A percentile compares a stretch with the other conserved stretches of the same genome.
Evolutionary conservation across 2,797 vertebrate genomes (phyloP).

Genomic region (Tympanoctomys barrerae): DNA sequence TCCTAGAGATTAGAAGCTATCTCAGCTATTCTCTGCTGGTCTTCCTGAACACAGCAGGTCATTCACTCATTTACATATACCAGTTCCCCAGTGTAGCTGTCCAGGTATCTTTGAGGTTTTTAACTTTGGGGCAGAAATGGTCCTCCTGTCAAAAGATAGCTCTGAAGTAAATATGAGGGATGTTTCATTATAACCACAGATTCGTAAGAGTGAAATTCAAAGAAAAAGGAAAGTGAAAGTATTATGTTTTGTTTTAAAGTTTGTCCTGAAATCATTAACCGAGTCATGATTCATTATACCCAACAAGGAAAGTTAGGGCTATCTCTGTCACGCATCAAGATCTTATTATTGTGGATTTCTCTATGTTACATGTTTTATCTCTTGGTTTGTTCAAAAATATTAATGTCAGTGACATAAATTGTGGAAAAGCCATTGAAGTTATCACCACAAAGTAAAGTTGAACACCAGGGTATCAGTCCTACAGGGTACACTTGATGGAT

Average conservation of each 20-base stretch:
- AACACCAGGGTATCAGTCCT: background rate
- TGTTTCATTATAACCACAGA: constrained; percentile 82
- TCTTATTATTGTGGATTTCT: constrained; percentile 85
- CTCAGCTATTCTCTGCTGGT: background rate
- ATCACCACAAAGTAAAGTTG: constrained; percentile 55
- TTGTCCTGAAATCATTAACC: constrained; percentile 75
- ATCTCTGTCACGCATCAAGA: constrained; percentile 86
- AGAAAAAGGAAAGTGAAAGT: constrained; percentile 84
- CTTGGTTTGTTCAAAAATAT: constrained; percentile 76
- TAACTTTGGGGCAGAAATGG: constrained; percentile 47
- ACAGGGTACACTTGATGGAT: background rate
- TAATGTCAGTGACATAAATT: constrained; percentile 71
- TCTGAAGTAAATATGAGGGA: constrained; percentile 79
- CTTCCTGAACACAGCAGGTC: background rate
- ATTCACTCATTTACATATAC: background rate
- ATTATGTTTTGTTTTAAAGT: constrained; percentile 79
- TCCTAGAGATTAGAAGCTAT: background rate
- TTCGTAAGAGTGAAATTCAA: constrained; percentile 81
- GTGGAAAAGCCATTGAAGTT: constrained; percentile 59
- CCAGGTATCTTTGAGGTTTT: constrained; percentile 68
- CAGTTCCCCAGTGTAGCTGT: background rate
- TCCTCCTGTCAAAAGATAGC: constrained; percentile 61
- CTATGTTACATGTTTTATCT: constrained; percentile 82
- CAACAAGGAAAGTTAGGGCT: constrained; percentile 82
- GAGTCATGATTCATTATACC: constrained; percentile 87